Evolutionary conservation across 2,797 vertebrate genomes (phyloP).

Genomic region (Emydoidea blandingii): DNA sequence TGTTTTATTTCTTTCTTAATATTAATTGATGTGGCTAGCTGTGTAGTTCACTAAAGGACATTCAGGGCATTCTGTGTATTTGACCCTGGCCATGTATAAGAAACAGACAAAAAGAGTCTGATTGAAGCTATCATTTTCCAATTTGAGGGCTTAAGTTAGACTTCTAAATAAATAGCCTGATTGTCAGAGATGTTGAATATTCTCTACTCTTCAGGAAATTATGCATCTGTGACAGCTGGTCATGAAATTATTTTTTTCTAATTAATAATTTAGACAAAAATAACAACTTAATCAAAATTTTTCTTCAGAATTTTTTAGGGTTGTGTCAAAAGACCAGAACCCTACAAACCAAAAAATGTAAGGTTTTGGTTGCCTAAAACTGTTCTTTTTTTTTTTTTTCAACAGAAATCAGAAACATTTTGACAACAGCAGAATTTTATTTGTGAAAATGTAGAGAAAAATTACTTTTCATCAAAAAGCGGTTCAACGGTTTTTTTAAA

Average conservation of each 20-base stretch:
- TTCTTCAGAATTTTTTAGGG: neutral
- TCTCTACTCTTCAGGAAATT: neutral
- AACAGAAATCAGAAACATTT: neutral
- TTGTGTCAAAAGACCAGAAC: neutral
- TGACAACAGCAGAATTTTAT: neutral
- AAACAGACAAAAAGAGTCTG: neutral
- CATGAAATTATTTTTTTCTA: neutral
- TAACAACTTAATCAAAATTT: neutral
- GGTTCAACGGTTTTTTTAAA: neutral
- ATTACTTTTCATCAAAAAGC: neutral
- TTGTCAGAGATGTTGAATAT: neutral
- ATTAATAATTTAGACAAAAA: neutral
- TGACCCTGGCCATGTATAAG: neutral
- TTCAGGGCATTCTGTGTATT: neutral
- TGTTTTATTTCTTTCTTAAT: slow-evolving; percentile 13
- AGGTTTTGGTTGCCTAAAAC: neutral
- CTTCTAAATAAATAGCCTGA: neutral
- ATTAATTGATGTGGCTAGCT: neutral
- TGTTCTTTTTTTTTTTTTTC: neutral
- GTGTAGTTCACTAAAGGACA: neutral
- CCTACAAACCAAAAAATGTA: neutral
- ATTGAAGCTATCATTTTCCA: neutral
- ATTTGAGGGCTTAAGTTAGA: neutral
- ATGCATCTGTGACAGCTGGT: neutral
- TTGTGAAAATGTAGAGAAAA: neutral